Base-by-base conservation (phyloP, 2,113 vertebrate genomes). In the Zonotrichia leucophrys region DNA sequence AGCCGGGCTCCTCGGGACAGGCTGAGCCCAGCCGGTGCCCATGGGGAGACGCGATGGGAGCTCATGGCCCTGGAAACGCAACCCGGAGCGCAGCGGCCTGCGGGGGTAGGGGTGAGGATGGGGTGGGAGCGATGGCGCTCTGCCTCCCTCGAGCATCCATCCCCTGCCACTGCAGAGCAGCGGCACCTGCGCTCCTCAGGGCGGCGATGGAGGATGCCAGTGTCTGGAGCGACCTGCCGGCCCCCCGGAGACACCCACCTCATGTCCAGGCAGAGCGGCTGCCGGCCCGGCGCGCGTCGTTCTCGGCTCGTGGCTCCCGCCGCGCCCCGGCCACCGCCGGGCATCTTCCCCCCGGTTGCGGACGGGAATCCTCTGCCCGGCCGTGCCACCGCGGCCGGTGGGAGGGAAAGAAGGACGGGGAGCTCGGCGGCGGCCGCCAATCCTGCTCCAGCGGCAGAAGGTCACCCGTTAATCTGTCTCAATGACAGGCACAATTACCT, bases 401-500 rank as follows among this genome's bases (percentile, higher is more conserved):
- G 80, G 82, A 90, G 91, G 92, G 62, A 50, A 81, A 2, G 63
- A 27, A 90, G 63, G 63, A 77, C 87, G 6, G 59, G 59, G 89
- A 80, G 79, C 85, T 56, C 7, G 18, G 79, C 2, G 10, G 79
- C 14, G 0, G 64, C 87, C 16, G 74, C 92, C 93, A 95, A 94
- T 94, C 97, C 94, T 70, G 63, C 87, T 91, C 96, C 70, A 17
- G 79, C 9, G 28, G 93, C 96, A 96, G 94, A 87, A 97, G 96
- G 95, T 97, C 86, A 76, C 81, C 86, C 8, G 37, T 86, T 98
- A 98, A 98, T 97, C 97, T 97, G 88, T 67, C 96, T 94, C 97
- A 97, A 73, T 90, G 97, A 96, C 97, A 96, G 44, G 82, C 93
- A 93, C 97, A 93, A 97, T 97, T 97, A 98, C 95, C 91, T 96